A percentile compares a stretch with the other conserved stretches of the same genome.
Evolutionary conservation across 2,888 invertebrate genomes (phyloP).

Genomic region (Agonopterix subpropinquella): DNA sequence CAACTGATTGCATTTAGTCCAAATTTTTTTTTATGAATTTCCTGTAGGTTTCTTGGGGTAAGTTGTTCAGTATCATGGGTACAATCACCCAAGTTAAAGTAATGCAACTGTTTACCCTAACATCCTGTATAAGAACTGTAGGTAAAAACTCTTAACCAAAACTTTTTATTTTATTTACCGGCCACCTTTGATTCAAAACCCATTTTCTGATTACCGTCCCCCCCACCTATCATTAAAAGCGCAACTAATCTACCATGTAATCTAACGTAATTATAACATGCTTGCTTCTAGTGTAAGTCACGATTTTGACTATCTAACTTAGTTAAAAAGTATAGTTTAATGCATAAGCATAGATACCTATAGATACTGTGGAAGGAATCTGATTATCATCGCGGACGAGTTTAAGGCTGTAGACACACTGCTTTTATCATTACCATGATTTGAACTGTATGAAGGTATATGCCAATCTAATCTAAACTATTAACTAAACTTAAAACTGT

Average conservation of each 20-base stretch:
- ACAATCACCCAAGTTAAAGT: too few relatives aligned
- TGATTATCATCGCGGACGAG: slow-evolving; percentile 56
- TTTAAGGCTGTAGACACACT: slow-evolving; percentile 35
- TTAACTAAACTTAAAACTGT: too few relatives aligned
- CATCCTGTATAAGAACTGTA: too few relatives aligned
- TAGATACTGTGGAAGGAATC: slow-evolving; percentile 33
- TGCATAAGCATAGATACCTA: slow-evolving; percentile 20
- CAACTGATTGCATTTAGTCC: too few relatives aligned
- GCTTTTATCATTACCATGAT: background rate
- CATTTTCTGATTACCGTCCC: slow-evolving; percentile 4
- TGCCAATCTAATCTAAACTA: too few relatives aligned
- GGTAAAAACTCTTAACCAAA: too few relatives aligned
- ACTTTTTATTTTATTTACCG: background rate
- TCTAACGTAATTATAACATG: slow-evolving; percentile 71
- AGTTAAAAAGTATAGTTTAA: too few relatives aligned
- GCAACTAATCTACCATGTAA: slow-evolving; percentile 50
- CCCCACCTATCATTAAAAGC: slow-evolving; percentile 49
- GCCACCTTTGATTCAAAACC: background rate
- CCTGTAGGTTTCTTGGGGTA: too few relatives aligned
- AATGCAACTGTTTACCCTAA: too few relatives aligned
- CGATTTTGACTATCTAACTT: slow-evolving; percentile 57
- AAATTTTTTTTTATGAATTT: too few relatives aligned
- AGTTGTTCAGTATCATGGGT: too few relatives aligned
- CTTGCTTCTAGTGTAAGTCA: slow-evolving; percentile 59
- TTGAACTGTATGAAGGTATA: too few relatives aligned